Evolutionary conservation across 2,888 invertebrate species (phyloP), one percentile per base, ranked within the genome.

Genomic region (Aleiodes leptofemur): DNA sequence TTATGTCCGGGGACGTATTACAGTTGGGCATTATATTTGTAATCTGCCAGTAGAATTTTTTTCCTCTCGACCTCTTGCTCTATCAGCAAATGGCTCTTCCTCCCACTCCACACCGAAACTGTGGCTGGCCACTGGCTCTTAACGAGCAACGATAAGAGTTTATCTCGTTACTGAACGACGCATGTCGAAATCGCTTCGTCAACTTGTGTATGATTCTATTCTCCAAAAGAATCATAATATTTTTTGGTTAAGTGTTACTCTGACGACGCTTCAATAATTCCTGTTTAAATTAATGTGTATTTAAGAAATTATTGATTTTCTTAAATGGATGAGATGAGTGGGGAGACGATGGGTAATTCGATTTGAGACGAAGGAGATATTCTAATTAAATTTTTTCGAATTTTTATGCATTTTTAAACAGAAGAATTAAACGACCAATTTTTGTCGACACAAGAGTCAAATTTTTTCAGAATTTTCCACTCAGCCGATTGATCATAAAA

Each of bases 131-230:
- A 68, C 55, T 38, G 68, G 68, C 69, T 70, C 73, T 77, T 76
- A 80, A 78, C 75, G 78, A 80, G 76, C 51, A 11, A 56, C 78
- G 80, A 80, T 80, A 80, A 78, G 75, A 76, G 70, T 74, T 80
- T 78, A 78, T 78, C 80, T 76, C 77, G 51, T 72, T 59, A 69
- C 73, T 73, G 70, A 75, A 74, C 69, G 76, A 70, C 73, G 70
- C 74, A 73, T 77, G 69, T 72, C 55, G 72, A 69, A 74, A 74
- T 61, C 73, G 61, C 73, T 61, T 31, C 70, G 69, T 13, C 50
- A 57, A 53, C 69, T 34, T 31, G 14, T 51, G 51, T 50, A 9
- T 38, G 66, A 66, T 38, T n/a, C 23, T 61, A 59, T 43, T 11
- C 50, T 9, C 2, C 23, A 31, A 55, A 50, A 72, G 29, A 56